These are phyloP conservation scores for Mylabris phalerata DNA, from an alignment of 1,140 invertebrate genomes.

Conservation along the genomic window DNA sequence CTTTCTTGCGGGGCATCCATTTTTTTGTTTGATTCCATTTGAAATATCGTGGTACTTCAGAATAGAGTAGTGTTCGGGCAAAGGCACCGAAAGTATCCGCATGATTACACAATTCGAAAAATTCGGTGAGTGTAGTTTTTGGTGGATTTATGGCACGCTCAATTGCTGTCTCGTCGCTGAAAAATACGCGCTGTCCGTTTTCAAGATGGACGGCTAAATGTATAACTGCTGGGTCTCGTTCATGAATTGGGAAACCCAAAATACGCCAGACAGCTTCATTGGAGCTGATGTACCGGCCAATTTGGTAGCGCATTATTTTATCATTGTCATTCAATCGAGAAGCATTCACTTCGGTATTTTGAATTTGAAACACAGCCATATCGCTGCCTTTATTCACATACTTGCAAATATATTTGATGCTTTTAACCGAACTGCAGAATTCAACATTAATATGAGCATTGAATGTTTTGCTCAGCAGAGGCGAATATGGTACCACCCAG, in stretches of 20 bases:
- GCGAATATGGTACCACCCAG: too few relatives aligned
- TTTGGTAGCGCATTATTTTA: conserved; percentile 38
- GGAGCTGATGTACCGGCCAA: conserved; percentile 26
- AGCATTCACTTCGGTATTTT: conserved; percentile 17
- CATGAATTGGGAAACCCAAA: conserved; percentile 37
- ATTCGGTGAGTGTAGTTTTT: conserved; percentile 28
- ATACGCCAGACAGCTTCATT: conserved; percentile 43
- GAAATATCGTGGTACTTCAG: neutral
- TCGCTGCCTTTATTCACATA: conserved; percentile 35
- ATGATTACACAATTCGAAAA: conserved; percentile 32
- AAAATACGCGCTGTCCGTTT: conserved; percentile 31
- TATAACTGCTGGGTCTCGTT: conserved; percentile 36
- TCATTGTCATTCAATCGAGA: conserved; percentile 26
- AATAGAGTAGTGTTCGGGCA: neutral
- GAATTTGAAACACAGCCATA: conserved; percentile 32
- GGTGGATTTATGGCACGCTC: conserved; percentile 24
- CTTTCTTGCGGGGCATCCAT: too few relatives aligned
- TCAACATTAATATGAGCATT: too few relatives aligned
- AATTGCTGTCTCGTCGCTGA: conserved; percentile 18
- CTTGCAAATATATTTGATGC: conserved; percentile 41
- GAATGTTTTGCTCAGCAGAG: too few relatives aligned
- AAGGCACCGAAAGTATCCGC: conserved; percentile 37
- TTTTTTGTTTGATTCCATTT: neutral
- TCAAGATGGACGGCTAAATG: conserved; percentile 37
- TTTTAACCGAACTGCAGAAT: conserved; percentile 42